phyloP scores from a whole-genome alignment of 1,140 invertebrate species.

The Bombus turneri region DNA sequence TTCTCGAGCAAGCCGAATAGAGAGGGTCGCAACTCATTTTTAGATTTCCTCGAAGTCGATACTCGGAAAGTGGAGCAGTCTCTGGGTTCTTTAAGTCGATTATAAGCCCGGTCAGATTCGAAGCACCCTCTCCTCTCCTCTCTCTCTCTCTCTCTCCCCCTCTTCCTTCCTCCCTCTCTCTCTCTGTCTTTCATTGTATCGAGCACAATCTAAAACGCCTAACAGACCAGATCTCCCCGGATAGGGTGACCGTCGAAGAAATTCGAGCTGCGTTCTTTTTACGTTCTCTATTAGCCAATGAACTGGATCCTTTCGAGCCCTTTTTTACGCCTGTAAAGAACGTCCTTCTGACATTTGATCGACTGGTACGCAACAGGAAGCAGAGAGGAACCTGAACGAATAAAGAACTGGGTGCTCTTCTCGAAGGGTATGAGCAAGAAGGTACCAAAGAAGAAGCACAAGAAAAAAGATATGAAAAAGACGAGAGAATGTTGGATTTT shows the following conservation, averaged over 20 bases:
- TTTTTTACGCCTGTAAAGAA: conserved; percentile 36
- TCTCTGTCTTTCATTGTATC: conserved; percentile 28
- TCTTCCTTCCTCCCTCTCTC: neutral
- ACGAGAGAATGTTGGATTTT: too few relatives aligned
- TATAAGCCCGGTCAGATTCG: conserved; percentile 25
- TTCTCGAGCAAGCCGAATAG: neutral
- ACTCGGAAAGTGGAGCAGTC: neutral
- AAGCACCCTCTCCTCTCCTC: conserved; percentile 10
- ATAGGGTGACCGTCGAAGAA: conserved; percentile 55
- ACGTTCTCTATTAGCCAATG: conserved; percentile 57
- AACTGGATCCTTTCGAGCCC: conserved; percentile 48
- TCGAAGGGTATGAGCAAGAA: neutral
- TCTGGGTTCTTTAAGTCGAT: conserved; percentile 30
- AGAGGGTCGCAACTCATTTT: neutral
- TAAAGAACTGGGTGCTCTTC: neutral
- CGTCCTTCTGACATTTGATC: conserved; percentile 51
- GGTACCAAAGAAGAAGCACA: neutral
- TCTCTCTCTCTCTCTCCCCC: neutral
- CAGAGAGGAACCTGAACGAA: conserved; percentile 1
- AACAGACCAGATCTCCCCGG: neutral
- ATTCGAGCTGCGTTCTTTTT: conserved; percentile 60
- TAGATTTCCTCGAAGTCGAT: conserved; percentile 32
- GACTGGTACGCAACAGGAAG: conserved; percentile 59
- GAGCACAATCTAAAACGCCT: conserved; percentile 21
- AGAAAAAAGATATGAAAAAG: conserved; percentile 2